Evolutionary conservation across 1,140 invertebrate species (phyloP).

Genomic region (Amyelois transitella): DNA sequence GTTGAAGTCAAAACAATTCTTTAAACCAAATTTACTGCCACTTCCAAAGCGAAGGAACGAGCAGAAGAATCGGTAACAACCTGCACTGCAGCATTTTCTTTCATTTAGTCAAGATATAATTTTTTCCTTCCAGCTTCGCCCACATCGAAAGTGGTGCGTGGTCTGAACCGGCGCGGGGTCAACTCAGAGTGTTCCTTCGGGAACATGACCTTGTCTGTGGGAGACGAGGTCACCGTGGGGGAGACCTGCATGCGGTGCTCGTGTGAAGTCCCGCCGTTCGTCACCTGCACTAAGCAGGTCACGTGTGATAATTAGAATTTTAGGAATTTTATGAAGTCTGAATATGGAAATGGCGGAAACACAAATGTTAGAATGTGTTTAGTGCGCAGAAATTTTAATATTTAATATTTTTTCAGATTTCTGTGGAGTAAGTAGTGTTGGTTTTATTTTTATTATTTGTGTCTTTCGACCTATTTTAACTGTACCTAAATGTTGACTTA

Average conservation of each 20-base stretch:
- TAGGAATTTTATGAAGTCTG: not conserved
- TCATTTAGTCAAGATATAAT: not conserved
- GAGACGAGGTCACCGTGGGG: conserved; percentile 53
- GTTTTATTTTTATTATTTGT: no score
- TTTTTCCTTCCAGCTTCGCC: conserved; percentile 32
- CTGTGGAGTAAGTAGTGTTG: no score
- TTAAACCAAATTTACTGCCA: no score
- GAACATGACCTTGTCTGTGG: conserved; percentile 49
- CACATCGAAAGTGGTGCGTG: conserved; percentile 39
- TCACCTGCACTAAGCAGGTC: conserved; percentile 46
- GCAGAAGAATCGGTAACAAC: not conserved
- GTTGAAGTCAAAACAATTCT: no score
- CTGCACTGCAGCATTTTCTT: no score
- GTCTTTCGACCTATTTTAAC: no score
- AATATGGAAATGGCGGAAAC: not conserved
- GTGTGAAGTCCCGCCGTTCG: conserved; percentile 62
- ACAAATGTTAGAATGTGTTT: no score
- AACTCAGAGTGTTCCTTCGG: conserved; percentile 56
- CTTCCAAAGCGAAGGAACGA: no score
- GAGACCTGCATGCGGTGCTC: conserved; percentile 60
- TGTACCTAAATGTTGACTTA: no score
- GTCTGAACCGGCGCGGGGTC: conserved; percentile 38
- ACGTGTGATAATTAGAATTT: conserved; percentile 10
- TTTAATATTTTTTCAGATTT: no score
- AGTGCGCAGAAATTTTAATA: no score